Percentiles rank a stretch among this genome's conserved stretches.
Conservation (phyloP, 2,113 vertebrate species). For the Scophthalmus maximus region DNA sequence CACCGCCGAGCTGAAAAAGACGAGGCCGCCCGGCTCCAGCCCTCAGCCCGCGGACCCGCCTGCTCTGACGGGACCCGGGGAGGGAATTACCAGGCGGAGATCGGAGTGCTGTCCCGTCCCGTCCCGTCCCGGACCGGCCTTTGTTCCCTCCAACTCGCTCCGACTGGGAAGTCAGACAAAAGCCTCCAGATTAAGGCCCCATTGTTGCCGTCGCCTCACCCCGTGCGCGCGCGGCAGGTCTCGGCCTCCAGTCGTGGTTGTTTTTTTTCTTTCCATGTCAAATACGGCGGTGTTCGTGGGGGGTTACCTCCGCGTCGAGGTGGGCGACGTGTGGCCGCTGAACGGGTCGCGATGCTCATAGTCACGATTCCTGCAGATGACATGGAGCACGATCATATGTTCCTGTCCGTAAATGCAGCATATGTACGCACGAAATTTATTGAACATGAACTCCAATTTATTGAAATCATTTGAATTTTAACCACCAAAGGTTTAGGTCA, state of each 20-base stretch:
- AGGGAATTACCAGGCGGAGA: conserved; percentile 63
- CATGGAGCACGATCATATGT: no score
- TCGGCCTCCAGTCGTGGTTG: conserved; percentile 13
- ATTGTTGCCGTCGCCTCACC: conserved; percentile 50
- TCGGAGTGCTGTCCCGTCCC: conserved; percentile 54
- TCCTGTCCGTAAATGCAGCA: not conserved
- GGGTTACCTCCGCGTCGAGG: conserved; percentile 39
- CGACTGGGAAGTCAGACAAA: conserved; percentile 67
- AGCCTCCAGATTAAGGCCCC: conserved; percentile 63
- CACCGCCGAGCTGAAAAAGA: not conserved
- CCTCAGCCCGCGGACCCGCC: conserved; percentile 37
- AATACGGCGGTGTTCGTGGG: conserved; percentile 15
- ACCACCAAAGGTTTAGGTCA: no score
- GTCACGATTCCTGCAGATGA: no score
- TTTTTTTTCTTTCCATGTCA: conserved; percentile 36
- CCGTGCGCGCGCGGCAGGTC: conserved; percentile 43
- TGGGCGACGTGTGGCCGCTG: conserved; percentile 39
- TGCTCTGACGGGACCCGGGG: conserved; percentile 40
- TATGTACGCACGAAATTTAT: no score
- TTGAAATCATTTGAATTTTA: no score
- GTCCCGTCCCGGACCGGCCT: conserved; percentile 42
- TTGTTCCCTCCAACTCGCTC: conserved; percentile 66
- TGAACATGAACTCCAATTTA: no score
- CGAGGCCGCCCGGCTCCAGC: conserved; percentile 8
- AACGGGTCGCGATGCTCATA: not conserved